Conservation (phyloP, 2,113 vertebrate species). For the Columba livia region DNA sequence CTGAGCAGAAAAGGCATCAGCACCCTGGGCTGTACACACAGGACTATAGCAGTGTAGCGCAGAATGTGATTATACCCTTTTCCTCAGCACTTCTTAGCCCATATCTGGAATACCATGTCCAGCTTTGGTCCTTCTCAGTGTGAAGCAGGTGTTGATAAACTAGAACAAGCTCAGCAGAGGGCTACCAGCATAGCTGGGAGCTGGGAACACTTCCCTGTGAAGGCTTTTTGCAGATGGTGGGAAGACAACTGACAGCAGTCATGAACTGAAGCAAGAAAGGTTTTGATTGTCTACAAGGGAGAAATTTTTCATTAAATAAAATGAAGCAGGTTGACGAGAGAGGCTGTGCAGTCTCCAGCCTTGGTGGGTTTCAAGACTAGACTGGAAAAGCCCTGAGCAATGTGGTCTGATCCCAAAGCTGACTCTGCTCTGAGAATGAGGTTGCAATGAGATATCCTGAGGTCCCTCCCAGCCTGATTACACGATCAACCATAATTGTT, state of each 20-base stretch:
- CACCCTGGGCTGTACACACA: not conserved
- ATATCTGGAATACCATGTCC: not conserved
- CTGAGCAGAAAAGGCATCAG: not conserved
- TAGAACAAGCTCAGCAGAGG: not conserved
- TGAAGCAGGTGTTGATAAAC: not conserved
- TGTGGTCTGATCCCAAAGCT: not conserved
- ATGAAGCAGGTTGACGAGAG: not conserved
- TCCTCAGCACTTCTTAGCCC: not conserved
- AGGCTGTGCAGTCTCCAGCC: not conserved
- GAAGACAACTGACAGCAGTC: not conserved
- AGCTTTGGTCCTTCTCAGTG: not conserved
- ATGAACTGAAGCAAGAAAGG: not conserved
- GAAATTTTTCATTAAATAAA: not conserved
- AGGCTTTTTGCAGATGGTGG: not conserved
- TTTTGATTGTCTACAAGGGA: not conserved
- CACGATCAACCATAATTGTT: fast-evolving
- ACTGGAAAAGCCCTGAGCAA: not conserved
- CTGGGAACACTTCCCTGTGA: not conserved
- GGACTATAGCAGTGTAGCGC: not conserved
- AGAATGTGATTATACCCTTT: not conserved
- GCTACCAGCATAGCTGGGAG: not conserved
- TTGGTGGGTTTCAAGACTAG: not conserved
- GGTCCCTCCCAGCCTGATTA: not conserved
- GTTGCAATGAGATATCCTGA: not conserved
- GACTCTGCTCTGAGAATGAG: not conserved